Evolutionary conservation across 2,888 invertebrate genomes (phyloP).

Genomic region (Leucania comma): DNA sequence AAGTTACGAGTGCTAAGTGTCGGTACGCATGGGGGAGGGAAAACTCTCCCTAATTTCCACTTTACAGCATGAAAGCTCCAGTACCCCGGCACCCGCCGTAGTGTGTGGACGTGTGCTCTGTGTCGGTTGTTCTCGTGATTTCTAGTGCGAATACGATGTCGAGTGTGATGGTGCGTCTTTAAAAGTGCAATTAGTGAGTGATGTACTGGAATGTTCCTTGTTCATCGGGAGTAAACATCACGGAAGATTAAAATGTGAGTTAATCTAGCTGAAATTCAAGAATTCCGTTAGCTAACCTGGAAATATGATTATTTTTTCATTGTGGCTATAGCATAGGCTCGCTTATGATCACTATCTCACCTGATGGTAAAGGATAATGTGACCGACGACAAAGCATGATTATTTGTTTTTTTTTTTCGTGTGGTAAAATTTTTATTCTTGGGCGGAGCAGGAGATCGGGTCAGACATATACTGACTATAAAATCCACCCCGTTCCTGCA

Average conservation of each 20-base stretch:
- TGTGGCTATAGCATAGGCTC: too few species aligned
- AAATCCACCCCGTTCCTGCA: too few species aligned
- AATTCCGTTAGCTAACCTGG: background rate
- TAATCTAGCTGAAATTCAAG: background rate
- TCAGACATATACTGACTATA: too few species aligned
- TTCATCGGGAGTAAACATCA: constrained; percentile 53
- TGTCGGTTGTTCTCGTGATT: constrained; percentile 66
- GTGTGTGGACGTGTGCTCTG: constrained; percentile 71
- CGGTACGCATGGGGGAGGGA: constrained; percentile 66
- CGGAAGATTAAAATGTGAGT: constrained; percentile 50
- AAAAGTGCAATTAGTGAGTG: constrained; percentile 77
- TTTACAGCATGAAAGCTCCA: constrained; percentile 65
- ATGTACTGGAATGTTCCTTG: constrained; percentile 62
- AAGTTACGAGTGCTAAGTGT: constrained; percentile 67
- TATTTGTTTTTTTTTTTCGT: too few species aligned
- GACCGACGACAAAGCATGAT: too few species aligned
- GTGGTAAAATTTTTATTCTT: too few species aligned
- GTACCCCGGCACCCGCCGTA: constrained; percentile 84
- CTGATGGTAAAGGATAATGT: too few species aligned
- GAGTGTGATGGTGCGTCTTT: constrained; percentile 72
- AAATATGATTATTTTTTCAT: too few species aligned
- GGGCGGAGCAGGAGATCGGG: too few species aligned
- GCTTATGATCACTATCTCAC: too few species aligned
- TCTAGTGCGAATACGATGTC: constrained; percentile 83
- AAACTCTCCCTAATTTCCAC: constrained; percentile 66